These are phyloP conservation scores for Silurus aristotelis DNA, from an alignment of 2,797 vertebrate genomes.

Conservation along the genomic window DNA sequence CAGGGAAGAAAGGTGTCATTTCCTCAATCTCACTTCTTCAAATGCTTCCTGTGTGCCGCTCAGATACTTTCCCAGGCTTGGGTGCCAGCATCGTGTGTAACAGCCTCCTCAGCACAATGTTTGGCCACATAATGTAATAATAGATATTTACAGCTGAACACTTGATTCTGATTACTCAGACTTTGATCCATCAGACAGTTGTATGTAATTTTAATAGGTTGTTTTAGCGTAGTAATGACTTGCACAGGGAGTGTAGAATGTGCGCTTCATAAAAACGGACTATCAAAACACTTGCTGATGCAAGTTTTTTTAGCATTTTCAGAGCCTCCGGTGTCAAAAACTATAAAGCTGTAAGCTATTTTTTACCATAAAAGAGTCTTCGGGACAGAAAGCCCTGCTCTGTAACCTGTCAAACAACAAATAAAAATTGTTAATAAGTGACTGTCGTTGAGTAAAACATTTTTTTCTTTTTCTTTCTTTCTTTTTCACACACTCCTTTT, in stretches of 20 bases:
- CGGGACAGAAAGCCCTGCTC: background rate
- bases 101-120: background rate
- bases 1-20: constrained; percentile 54
- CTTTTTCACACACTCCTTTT: no score
- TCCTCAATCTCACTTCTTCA: constrained; percentile 65
- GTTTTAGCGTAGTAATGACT: no score
- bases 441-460: no score
- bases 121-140: background rate
- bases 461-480: no score
- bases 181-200: no score
- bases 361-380: background rate
- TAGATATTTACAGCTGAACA: background rate
- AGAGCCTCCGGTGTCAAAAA: background rate
- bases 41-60: constrained; percentile 43
- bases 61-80: constrained; percentile 54
- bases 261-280: no score
- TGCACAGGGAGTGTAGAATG: no score
- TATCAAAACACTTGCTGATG: no score
- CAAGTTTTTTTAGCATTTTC: background rate
- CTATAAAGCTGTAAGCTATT: background rate
- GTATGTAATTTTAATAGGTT: no score
- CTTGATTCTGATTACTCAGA: background rate
- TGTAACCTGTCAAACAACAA: background rate
- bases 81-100: background rate
- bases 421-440: no score